Evolutionary conservation across 2,113 vertebrate species (phyloP), one percentile per base, ranked within the genome.

Genomic region (Mesocricetus auratus): DNA sequence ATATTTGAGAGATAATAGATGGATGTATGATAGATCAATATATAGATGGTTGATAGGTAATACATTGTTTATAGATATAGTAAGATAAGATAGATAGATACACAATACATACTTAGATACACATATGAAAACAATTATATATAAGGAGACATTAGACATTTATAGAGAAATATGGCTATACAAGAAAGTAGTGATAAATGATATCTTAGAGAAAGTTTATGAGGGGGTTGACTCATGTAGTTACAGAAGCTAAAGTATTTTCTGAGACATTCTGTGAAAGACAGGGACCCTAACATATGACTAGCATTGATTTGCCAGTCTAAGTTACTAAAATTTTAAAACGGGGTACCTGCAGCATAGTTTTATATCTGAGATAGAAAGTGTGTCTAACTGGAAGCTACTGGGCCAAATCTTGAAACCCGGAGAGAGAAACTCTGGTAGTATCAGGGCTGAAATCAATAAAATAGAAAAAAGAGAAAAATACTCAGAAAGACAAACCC

Each of bases 291-390:
- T 31, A 33, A n/a, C 7, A 47, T 77, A 1, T 74, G 19, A 4
- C 1, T 15, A 29, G 36, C 33, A 3, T 50, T 26, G 19, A 29
- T 50, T 39, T 22, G 8, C 39, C 12, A 60, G 11, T 58, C 53
- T 60, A 42, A 29, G 11, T 62, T 62, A 39, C 24, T 0, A 85
- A 60, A 83, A 16, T 1, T 7, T 62, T 16, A 39, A 50, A 90
- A 68, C 11, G 56, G 6, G 1, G 1, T 9, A 8, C 0, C 2
- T 0, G 47, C 47, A 39, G 31, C 9, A 15, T 58, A 53, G 11
- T 9, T 74, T 36, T 53, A n/a, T 26, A 3, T 21, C n/a, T 12
- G 4, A 45, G 13, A 10, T 5, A 7, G 10, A 45, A 26, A 11
- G 0, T 17, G 17, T 82, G 36, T 47, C 19, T 45, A 82, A 92